Conservation (phyloP, 2,113 vertebrate genomes). For the Meleagris gallopavo region DNA sequence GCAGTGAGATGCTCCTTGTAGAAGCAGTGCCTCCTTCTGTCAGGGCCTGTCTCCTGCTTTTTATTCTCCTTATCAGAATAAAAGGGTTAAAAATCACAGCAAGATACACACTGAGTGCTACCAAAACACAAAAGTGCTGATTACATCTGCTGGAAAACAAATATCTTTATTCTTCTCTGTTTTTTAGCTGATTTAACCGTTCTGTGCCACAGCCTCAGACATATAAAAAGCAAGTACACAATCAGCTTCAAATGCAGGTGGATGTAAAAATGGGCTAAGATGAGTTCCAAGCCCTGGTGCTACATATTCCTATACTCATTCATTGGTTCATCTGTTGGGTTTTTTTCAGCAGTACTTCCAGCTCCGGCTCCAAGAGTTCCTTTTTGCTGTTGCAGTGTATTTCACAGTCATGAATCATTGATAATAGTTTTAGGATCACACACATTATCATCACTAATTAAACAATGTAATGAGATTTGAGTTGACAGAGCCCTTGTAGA, state of each 20-base stretch:
- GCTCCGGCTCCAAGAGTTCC: neutral
- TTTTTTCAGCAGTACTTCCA: neutral
- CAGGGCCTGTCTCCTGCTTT: neutral
- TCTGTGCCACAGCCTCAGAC: neutral
- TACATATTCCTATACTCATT: neutral
- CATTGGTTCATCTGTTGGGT: neutral
- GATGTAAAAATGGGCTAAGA: neutral
- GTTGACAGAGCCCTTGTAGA: neutral
- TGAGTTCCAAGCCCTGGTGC: neutral
- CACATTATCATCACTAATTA: slow-evolving; percentile 15
- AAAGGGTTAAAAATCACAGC: neutral
- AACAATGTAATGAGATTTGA: neutral
- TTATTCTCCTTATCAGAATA: neutral
- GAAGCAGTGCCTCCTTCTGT: neutral
- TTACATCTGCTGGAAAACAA: neutral
- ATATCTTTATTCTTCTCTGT: neutral
- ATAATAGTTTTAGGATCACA: neutral
- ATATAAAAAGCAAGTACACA: neutral
- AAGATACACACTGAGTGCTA: neutral
- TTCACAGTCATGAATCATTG: neutral
- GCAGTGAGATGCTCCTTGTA: neutral
- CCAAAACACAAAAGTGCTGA: neutral
- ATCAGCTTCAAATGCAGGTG: neutral
- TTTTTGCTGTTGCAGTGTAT: neutral
- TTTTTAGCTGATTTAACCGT: neutral